Percentiles rank a stretch among this genome's conserved stretches.
Conservation (phyloP, 2,888 invertebrate genomes). For the Leucophora obtusa region DNA sequence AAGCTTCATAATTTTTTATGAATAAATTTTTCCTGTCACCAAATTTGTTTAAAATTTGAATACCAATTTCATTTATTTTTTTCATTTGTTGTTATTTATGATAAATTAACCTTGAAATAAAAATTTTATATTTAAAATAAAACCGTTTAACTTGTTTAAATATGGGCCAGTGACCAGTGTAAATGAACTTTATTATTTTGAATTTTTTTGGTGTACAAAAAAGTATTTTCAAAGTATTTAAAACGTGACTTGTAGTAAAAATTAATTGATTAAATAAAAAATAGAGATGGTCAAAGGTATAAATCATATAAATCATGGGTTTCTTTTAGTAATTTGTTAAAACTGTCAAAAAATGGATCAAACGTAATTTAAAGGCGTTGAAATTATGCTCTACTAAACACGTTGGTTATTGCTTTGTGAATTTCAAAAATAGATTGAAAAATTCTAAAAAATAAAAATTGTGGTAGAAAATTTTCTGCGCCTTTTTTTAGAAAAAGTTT, state of each 20-base stretch:
- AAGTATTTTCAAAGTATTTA: not conserved
- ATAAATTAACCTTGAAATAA: slow-evolving; percentile 45
- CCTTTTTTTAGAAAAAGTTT: no score
- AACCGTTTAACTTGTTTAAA: slow-evolving; percentile 26
- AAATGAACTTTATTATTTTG: slow-evolving; percentile 49
- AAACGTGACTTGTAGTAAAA: slow-evolving; percentile 26
- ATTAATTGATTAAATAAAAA: not conserved
- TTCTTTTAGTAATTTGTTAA: no score
- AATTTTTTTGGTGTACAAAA: not conserved
- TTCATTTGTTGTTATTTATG: slow-evolving; percentile 8
- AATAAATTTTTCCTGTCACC: slow-evolving; percentile 27
- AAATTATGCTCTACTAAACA: no score
- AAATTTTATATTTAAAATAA: slow-evolving; percentile 31
- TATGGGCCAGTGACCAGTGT: slow-evolving; percentile 52
- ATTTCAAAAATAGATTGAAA: no score
- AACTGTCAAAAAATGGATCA: no score
- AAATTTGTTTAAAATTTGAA: slow-evolving; percentile 1
- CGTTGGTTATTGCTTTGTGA: no score
- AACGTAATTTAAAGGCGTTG: no score
- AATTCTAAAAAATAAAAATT: no score
- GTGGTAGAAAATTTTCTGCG: no score
- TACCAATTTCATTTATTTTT: not conserved
- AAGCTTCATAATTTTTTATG: not conserved
- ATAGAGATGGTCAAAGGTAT: not conserved
- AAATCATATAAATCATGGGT: not conserved